Percentiles rank a stretch among this genome's conserved stretches.
phyloP scores from a whole-genome alignment of 1,140 invertebrate species.

The Drosophila kurseongensis region DNA sequence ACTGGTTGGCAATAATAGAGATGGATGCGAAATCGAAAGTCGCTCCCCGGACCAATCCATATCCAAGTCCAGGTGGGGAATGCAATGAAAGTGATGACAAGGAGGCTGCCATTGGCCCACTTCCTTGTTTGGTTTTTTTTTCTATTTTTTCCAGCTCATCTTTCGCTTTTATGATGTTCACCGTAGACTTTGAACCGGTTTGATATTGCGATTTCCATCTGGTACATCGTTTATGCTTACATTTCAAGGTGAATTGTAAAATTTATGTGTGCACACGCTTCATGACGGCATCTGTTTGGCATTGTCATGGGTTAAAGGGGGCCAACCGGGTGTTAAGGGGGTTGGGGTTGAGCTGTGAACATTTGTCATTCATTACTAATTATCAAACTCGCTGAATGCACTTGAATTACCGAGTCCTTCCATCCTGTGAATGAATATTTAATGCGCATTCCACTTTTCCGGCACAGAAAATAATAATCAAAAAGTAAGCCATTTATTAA shows the following conservation, averaged over 20 bases:
- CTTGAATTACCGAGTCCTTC: constrained; percentile 43
- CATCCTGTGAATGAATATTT: constrained; percentile 38
- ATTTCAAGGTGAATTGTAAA: constrained; percentile 61
- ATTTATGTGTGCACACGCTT: constrained; percentile 59
- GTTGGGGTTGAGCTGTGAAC: constrained; percentile 14
- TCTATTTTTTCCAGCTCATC: constrained; percentile 31
- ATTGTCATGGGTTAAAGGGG: constrained; percentile 11
- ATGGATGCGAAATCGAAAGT: constrained; percentile 52
- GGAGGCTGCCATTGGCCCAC: constrained; percentile 22
- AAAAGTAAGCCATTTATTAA: no score
- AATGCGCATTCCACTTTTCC: constrained; percentile 30
- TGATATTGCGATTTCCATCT: constrained; percentile 47
- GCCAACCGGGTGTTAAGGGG: not conserved
- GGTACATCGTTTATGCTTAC: constrained; percentile 43
- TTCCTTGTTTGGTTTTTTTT: constrained; percentile 27
- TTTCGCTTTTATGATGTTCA: constrained; percentile 30
- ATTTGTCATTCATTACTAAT: constrained; percentile 65
- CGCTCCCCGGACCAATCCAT: not conserved
- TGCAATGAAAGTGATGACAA: constrained; percentile 40
- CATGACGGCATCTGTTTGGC: constrained; percentile 49
- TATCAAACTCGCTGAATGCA: constrained; percentile 68
- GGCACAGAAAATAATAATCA: not conserved
- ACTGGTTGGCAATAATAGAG: constrained; percentile 38
- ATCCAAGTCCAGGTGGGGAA: constrained; percentile 12
- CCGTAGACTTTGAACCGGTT: constrained; percentile 45